phyloP scores from a whole-genome alignment of 2,797 vertebrate genomes.

The Pitangus sulphuratus region DNA sequence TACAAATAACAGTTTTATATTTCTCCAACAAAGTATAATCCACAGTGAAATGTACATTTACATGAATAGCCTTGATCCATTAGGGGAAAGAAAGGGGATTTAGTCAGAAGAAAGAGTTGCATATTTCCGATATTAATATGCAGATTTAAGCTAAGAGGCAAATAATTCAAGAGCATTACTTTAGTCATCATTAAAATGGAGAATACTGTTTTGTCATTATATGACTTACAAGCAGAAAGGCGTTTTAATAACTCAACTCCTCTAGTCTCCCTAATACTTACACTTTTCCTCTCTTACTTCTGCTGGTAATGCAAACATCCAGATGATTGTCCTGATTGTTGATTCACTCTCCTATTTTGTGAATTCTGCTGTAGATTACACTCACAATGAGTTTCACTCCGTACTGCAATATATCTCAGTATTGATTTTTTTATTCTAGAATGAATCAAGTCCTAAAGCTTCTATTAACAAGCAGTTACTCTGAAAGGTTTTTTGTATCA shows the following conservation, averaged over 20 bases:
- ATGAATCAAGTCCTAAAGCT: background rate
- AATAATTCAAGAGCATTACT: constrained; percentile 18
- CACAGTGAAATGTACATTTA: constrained; percentile 10
- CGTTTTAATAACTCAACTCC: background rate
- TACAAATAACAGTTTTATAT: background rate
- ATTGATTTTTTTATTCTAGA: background rate
- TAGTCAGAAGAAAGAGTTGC: background rate
- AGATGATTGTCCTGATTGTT: background rate
- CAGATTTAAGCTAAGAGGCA: constrained; percentile 12
- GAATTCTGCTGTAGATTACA: background rate
- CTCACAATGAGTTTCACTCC: background rate
- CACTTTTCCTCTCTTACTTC: background rate
- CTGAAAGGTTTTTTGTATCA: background rate
- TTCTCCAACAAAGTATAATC: background rate
- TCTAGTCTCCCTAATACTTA: background rate
- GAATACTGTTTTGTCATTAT: background rate
- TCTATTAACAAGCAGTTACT: background rate
- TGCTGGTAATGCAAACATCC: background rate
- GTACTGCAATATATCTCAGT: background rate
- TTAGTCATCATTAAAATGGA: background rate
- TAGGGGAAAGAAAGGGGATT: background rate
- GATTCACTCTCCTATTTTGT: background rate
- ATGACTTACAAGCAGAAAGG: background rate
- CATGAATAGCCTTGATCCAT: background rate
- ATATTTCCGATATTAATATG: background rate